Base-by-base conservation (phyloP, 2,113 vertebrate species). In the Microtus oregoni region DNA sequence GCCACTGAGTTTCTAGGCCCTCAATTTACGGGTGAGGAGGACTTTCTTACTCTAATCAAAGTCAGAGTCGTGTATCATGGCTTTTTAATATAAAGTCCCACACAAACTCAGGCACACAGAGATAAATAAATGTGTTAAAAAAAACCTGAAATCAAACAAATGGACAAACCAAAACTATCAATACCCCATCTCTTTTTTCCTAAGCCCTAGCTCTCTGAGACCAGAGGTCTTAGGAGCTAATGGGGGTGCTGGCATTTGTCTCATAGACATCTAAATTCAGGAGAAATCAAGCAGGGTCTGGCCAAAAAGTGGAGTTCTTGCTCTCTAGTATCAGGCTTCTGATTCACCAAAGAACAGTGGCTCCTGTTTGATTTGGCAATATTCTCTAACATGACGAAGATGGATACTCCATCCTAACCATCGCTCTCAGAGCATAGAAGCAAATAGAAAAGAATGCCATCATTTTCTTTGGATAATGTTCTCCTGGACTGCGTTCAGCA, bases 401-500 rank as follows among this genome's bases (percentile, higher is more conserved):
- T 67, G 52, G 79, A 79, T 78, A 65, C 77, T 72, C 79, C 73
- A 38, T 89, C 58, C 73, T 89, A n/a, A 44, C 47, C 75, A 88
- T 89, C 35, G 72, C 78, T 93, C 65, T 90, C 50, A 82, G 89
- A 89, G 38, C 76, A 82, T 58, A 96, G 90, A 96, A 92, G 76
- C 94, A 93, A 95, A 95, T 7, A 95, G 78, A 89, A 85, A 90
- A 96, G 58, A 92, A 79, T 93, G 70, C 38, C 50, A 35, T 72
- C 44, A 73, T 95, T 93, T 93, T 81, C 77, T 44, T 67, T 77
- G 72, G 63, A 93, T 75, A 86, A 89, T 81, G 77, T 76, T 75
- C 7, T 95, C 83, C 30, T 78, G 83, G 90, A 70, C 65, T 96
- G 86, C 95, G 58, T 90, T 98, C 94, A 90, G 81, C 38, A 94